phyloP scores from a whole-genome alignment of 1,140 invertebrate species.

The Pristionchus pacificus region DNA sequence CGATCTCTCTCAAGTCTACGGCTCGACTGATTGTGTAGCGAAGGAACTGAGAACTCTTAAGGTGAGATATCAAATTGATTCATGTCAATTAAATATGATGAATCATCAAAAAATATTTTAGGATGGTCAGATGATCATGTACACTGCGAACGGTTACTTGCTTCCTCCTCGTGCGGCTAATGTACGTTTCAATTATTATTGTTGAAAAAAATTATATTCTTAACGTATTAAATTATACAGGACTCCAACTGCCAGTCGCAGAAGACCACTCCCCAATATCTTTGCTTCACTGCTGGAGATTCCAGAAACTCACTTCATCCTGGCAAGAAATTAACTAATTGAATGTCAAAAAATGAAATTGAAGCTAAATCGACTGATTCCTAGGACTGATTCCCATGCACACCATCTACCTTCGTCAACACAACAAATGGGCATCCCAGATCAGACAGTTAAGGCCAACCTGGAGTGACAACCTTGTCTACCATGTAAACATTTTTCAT shows the following conservation, averaged over 20 bases:
- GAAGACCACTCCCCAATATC: conserved; percentile 8
- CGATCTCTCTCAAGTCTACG: conserved; percentile 26
- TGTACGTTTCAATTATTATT: conserved; percentile 1
- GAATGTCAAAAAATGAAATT: not conserved
- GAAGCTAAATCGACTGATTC: not conserved
- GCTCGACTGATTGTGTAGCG: conserved; percentile 7
- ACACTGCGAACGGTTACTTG: conserved; percentile 6
- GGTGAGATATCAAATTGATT: too few species aligned
- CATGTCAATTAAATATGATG: too few species aligned
- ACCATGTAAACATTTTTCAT: conserved; percentile 3
- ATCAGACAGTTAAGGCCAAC: conserved; percentile 3
- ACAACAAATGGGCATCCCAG: conserved; percentile 20
- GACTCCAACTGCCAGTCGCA: conserved; percentile 30
- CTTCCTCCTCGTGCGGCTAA: conserved; percentile 27
- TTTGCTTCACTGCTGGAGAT: conserved; percentile 26
- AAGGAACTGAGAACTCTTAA: not conserved
- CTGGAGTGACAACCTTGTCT: conserved; percentile 23
- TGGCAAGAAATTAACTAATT: conserved; percentile 7
- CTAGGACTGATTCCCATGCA: conserved; percentile 12
- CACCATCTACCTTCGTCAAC: conserved; percentile 23
- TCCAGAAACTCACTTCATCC: conserved; percentile 32
- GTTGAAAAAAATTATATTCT: not conserved
- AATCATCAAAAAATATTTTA: too few species aligned
- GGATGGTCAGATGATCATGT: not conserved
- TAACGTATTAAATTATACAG: conserved; percentile 3